Base-by-base conservation (phyloP, 1,140 invertebrate species). In the Babylonia areolata region DNA sequence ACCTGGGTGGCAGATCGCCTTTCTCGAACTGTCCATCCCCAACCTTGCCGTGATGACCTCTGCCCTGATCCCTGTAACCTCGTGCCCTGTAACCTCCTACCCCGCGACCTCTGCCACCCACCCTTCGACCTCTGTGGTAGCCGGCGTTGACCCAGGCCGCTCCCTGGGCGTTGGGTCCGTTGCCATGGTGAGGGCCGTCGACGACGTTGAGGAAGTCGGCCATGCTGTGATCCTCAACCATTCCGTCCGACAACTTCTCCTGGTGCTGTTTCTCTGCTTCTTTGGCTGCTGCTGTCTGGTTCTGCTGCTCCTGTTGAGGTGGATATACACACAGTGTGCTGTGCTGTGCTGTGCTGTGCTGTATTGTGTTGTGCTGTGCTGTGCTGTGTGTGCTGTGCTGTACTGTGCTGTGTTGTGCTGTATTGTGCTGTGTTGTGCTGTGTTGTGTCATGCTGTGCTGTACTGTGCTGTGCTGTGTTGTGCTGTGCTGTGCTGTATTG, bases 201-300 rank as follows among this genome's bases (percentile, higher is more conserved):
- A 84, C 82, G 17, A 84, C 82, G 37, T 84, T 37, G 2, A 84
- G 31, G 23, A 73, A 75, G 28, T 84, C 82, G 39, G 35, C 69
- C 35, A 73, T 84, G 37, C 35, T 31, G 23, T 64, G 69, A 11
- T 84, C 82, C n/a, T 84, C 82, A 2, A 75, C 64, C 64, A 84
- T 73, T 5, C 64, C 82, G 15, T 84, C 64, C 82, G 71, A 75
- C 39, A 84, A 28, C 69, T 37, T 69, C 69, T 84, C 82, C 64
- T 84, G 82, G 82, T 84, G 82, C 37, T 84, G 81, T 15, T 33
- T 33, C 37, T 84, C 82, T 17, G 39, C 69, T 33, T 84, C 82
- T 15, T 23, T 84, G 69, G 64, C 58, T n/a, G 37, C 64, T 1
- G 69, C 40, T n/a, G 20, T 69, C 69, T 75, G 39, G 17, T 42